Conservation (phyloP, 1,140 invertebrate genomes). For the Caerostris darwini region DNA sequence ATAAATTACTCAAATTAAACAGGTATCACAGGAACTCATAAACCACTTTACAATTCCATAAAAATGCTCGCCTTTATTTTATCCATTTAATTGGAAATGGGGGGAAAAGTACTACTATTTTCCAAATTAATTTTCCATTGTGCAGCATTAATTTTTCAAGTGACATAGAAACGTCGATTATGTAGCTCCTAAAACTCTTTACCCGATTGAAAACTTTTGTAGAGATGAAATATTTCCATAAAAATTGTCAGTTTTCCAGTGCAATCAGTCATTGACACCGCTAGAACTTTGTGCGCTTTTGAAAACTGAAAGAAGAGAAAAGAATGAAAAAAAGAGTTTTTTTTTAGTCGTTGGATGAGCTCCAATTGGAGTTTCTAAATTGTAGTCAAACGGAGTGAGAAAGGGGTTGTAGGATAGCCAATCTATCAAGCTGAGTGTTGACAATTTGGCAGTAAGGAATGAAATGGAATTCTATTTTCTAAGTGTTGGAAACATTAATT, state of each 20-base stretch:
- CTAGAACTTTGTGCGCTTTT: not conserved
- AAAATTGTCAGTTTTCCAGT: conserved; percentile 8
- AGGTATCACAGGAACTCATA: not conserved
- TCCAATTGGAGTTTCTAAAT: conserved; percentile 47
- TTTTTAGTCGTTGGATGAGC: not conserved
- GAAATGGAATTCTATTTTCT: conserved; percentile 16
- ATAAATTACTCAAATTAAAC: not conserved
- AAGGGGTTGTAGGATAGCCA: not conserved
- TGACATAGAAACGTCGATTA: not conserved
- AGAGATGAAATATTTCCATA: conserved; percentile 35
- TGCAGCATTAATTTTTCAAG: not conserved
- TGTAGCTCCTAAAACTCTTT: not conserved
- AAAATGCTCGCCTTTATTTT: not conserved
- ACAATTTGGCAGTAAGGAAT: conserved; percentile 16
- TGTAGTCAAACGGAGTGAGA: conserved; percentile 15
- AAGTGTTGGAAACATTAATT: not conserved
- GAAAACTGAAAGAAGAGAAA: not conserved
- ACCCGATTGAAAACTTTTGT: not conserved
- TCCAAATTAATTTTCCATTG: conserved; percentile 2
- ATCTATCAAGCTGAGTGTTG: not conserved
- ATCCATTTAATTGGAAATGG: not conserved
- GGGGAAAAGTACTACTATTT: not conserved
- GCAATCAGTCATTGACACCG: conserved; percentile 11
- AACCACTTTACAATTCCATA: not conserved
- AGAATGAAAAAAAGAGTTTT: not conserved